Conservation (phyloP, 2,888 invertebrate genomes). For the Synergus laeviventris region DNA sequence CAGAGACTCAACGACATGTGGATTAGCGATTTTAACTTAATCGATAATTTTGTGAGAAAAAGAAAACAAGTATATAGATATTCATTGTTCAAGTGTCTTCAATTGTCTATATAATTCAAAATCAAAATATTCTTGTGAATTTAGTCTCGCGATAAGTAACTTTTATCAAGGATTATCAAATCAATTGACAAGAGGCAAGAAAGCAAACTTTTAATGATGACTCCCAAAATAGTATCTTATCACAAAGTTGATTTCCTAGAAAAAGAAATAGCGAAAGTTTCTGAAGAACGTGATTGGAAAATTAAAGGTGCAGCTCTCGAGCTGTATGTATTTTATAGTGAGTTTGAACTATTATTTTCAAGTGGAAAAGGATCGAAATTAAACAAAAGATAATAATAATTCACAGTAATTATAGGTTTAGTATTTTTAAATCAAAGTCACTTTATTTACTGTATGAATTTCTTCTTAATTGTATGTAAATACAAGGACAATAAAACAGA, state of each 20-base stretch:
- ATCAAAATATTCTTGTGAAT: no score
- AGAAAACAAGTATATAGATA: no score
- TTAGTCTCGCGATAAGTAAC: neutral
- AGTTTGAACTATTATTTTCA: neutral
- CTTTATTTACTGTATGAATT: no score
- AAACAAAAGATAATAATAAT: no score
- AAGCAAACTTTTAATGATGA: neutral
- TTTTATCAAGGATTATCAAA: neutral
- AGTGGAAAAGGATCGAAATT: neutral
- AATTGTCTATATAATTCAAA: no score
- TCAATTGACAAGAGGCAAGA: neutral
- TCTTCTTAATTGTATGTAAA: no score
- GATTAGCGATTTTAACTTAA: neutral
- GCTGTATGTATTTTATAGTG: constrained; percentile 7
- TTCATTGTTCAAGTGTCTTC: no score
- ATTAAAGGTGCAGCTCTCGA: constrained; percentile 5
- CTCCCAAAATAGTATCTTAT: constrained; percentile 2
- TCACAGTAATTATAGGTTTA: no score
- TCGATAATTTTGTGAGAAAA: neutral
- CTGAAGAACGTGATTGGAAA: constrained; percentile 33
- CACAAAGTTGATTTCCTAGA: constrained; percentile 22
- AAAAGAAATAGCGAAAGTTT: constrained; percentile 37
- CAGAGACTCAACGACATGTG: neutral
- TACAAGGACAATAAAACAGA: no score
- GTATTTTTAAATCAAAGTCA: no score